Base-by-base conservation (phyloP, 2,888 invertebrate genomes). In the Trichacis sp. region DNA sequence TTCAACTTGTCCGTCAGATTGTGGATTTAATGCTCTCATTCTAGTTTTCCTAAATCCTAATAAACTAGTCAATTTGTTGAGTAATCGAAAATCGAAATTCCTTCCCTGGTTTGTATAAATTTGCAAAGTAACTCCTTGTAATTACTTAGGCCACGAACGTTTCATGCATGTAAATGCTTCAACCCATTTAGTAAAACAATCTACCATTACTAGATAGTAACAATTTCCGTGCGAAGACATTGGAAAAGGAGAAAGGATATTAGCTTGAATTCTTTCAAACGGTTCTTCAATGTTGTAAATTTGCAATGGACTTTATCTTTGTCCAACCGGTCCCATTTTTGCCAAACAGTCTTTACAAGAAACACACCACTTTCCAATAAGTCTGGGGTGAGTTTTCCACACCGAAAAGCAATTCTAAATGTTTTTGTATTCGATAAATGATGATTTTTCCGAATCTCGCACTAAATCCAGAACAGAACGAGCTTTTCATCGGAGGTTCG, bases 51-150 rank as follows among this genome's bases (percentile, higher is more conserved):
- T 67, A 5, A 68, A 71, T 36, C 58, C 69, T n/a, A 71, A 53
- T 2, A 74, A 58, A 3, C 67, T 69, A 0, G 73, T 70, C 47
- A 71, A 18, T 12, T 74, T 71, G 3, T 24, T 24, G 4, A 24
- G 8, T 5, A 24, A 8, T 24, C 24, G 3, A 3, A 8, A 24
- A 24, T 24, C 51, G 49, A 36, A 45, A 9, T 43, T 19, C 50
- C 40, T 9, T 38, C 54, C 18, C 54, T 43, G 1, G 49, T 50
- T n/a, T n/a, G 11, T 12, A 47, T 33, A 11, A 47, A 9, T 47
- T 47, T 47, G 17, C 30, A 47, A 0, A 47, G 43, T 1, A 45
- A 20, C 24, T 46, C 11, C 36, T 11, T 36, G 36, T 5, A 8
- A 24, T 24, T 5, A 24, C 8, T 8, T 24, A 3, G 24, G 3